These are phyloP conservation scores for Lanistes nyassanus DNA, from an alignment of 1,140 invertebrate species.

Conservation along the genomic window DNA sequence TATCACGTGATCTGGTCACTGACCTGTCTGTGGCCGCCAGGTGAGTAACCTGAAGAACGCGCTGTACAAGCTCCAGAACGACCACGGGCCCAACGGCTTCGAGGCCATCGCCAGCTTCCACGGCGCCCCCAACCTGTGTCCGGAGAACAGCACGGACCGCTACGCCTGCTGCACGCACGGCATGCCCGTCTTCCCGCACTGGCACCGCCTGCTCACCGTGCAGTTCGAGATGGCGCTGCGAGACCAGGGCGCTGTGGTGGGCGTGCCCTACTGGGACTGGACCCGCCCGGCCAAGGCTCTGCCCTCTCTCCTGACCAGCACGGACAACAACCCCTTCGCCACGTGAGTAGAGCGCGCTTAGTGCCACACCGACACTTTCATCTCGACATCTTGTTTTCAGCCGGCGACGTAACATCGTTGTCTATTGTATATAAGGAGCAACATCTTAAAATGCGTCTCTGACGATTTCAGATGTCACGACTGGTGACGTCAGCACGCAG, in stretches of 20 bases:
- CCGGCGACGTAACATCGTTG: too few species aligned
- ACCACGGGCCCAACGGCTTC: slow-evolving; percentile 33
- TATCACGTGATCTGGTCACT: too few species aligned
- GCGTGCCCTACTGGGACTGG: slow-evolving; percentile 35
- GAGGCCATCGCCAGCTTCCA: slow-evolving; percentile 40
- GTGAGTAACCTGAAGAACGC: slow-evolving; percentile 26
- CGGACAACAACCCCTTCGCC: slow-evolving; percentile 28
- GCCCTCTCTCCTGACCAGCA: slow-evolving; percentile 27
- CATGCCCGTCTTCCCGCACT: slow-evolving; percentile 44
- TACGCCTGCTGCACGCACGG: slow-evolving; percentile 37
- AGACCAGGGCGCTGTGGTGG: slow-evolving; percentile 30
- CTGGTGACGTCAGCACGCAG: too few species aligned
- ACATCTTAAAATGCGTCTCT: too few species aligned
- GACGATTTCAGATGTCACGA: too few species aligned
- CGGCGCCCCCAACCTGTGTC: slow-evolving; percentile 33
- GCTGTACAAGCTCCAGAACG: slow-evolving; percentile 27
- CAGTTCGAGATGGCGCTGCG: slow-evolving; percentile 37
- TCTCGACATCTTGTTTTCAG: too few species aligned
- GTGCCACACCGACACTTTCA: too few species aligned
- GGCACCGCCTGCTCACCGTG: slow-evolving; percentile 38
- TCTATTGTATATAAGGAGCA: too few species aligned
- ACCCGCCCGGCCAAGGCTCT: slow-evolving; percentile 24
- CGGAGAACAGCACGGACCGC: slow-evolving; percentile 16
- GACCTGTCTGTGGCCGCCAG: too few species aligned
- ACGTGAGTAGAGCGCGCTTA: not conserved